These are phyloP conservation scores for Coregonus clupeaformis DNA, from an alignment of 2,113 vertebrate species.

Conservation along the genomic window DNA sequence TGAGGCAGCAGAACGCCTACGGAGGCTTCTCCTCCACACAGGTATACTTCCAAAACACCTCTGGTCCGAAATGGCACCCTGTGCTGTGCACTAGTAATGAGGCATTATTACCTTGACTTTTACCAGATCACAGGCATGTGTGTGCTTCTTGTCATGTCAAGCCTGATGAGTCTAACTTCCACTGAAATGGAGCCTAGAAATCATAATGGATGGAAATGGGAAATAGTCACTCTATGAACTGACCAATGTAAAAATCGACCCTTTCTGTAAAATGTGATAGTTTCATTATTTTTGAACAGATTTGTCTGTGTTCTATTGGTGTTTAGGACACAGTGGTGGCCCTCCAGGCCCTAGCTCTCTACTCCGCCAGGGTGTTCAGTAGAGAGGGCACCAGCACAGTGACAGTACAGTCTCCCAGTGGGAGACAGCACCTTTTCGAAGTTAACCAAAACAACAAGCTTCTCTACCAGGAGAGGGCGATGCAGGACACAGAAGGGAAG, in stretches of 20 bases:
- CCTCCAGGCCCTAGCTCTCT: conserved; percentile 68
- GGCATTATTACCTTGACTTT: no score
- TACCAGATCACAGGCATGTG: neutral
- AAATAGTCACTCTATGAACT: no score
- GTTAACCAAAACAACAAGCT: conserved; percentile 78
- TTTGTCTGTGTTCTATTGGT: conserved; percentile 1
- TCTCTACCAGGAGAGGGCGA: conserved; percentile 75
- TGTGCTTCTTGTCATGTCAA: neutral
- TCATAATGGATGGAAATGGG: no score
- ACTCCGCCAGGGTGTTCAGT: conserved; percentile 62
- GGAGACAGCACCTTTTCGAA: conserved; percentile 64
- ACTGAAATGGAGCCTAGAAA: no score
- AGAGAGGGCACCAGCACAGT: conserved; percentile 58
- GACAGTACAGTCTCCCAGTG: conserved; percentile 49
- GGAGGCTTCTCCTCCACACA: conserved; percentile 78
- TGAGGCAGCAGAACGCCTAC: conserved; percentile 72
- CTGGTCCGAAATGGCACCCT: no score
- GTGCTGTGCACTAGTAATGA: no score
- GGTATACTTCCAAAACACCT: conserved; percentile 52
- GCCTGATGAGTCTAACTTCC: no score
- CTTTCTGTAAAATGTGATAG: no score
- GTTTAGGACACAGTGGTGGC: conserved; percentile 73
- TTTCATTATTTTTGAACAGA: neutral
- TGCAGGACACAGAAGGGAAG: conserved; percentile 67
- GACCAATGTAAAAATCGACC: no score